Evolutionary conservation across 2,113 vertebrate genomes (phyloP).

Genomic region (Cryptomyrus ogoouensis): DNA sequence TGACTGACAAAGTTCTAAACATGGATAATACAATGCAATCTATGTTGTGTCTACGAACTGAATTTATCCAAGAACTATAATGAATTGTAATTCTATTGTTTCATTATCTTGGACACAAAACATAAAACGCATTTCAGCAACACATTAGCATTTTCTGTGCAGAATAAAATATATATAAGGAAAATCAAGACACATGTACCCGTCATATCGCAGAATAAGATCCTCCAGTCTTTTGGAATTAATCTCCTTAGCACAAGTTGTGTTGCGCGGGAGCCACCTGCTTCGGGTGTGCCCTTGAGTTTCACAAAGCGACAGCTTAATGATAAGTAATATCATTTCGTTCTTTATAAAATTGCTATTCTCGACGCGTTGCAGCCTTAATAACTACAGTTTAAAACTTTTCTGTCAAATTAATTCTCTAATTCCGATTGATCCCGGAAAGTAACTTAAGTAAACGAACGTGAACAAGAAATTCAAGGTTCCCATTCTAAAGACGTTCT

Average conservation of each 20-base stretch:
- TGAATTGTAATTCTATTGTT: not conserved
- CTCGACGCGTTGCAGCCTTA: not conserved
- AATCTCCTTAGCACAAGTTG: conserved; percentile 32
- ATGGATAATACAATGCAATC: not conserved
- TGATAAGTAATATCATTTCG: not conserved
- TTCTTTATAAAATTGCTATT: not conserved
- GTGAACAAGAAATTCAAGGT: conserved; percentile 26
- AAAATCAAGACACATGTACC: conserved; percentile 43
- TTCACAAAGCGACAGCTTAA: conserved; percentile 8
- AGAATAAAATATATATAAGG: not conserved
- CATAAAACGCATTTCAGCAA: not conserved
- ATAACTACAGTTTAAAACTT: not conserved
- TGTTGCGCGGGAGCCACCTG: conserved; percentile 52
- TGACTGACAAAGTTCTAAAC: not conserved
- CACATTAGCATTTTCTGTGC: not conserved
- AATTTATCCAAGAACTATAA: not conserved
- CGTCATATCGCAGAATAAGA: conserved; percentile 35
- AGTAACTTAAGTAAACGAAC: conserved; percentile 17
- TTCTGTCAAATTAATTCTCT: too few relatives aligned
- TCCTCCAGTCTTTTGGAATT: conserved; percentile 35
- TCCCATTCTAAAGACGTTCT: conserved; percentile 32
- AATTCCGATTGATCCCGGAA: not conserved
- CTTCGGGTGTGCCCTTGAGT: conserved; percentile 34
- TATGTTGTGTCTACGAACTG: not conserved
- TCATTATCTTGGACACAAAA: not conserved